Base-by-base conservation (phyloP, 2,888 invertebrate species). In the Autographa pulchrina region DNA sequence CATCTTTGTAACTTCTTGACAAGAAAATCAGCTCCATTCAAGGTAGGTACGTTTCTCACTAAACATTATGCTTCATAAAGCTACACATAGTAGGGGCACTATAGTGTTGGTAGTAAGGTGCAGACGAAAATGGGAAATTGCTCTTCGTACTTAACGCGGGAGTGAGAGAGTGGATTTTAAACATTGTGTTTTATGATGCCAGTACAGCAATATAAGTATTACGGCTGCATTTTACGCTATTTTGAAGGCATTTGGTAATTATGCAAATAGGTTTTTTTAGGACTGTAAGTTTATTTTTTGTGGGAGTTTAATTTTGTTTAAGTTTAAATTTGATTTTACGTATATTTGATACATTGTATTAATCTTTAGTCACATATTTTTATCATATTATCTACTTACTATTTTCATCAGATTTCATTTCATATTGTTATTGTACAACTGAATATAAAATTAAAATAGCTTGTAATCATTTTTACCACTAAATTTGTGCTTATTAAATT, bases 51-150 rank as follows among this genome's bases (percentile, higher is more conserved):
- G 25, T 25, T 25, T 25, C 25, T 25, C 25, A 25, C 25, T 25
- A 25, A 25, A 25, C 25, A 25, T 25, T 25, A 25, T 25, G 25
- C 25, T 25, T 25, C 25, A 25, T 25, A 25, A 25, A 25, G 25
- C 25, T 25, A 3, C 77, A 61, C 67, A 9, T 80, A 74, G 89
- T 92, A 91, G 79, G 80, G 77, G 80, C 48, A 86, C 83, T 88
- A 67, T 81, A 88, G 85, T 85, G 86, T 80, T 81, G 83, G 84
- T 82, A 87, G 85, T 86, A 90, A 80, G 81, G 80, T 85, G 86
- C 88, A 89, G 86, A 91, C 86, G 90, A 92, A 92, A 92, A 91
- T 91, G 86, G 90, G 89, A 90, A 91, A 92, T 91, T 90, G 87
- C 91, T 90, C 87, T 85, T 84, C 80, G 87, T 90, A 88, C 86